Evolutionary conservation across 2,113 vertebrate genomes (phyloP).

Genomic region (Sander vitreus): DNA sequence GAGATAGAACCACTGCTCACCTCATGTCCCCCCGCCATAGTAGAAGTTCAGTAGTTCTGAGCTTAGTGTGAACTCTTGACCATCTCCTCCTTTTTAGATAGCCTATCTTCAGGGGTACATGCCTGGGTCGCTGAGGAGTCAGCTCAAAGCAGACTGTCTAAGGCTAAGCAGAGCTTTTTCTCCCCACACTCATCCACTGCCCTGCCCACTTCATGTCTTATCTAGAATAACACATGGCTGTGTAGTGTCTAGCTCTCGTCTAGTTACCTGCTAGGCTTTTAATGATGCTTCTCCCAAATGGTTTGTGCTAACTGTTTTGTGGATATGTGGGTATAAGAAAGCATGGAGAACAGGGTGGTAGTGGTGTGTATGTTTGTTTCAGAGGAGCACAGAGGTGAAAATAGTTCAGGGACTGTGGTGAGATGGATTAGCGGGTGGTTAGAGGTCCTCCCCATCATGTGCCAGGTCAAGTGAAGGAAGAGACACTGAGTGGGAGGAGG

Average conservation of each 20-base stretch:
- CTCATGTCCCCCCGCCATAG: slow-evolving; percentile 13
- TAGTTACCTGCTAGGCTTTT: slow-evolving; percentile 62
- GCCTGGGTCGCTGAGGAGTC: slow-evolving; percentile 65
- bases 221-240: slow-evolving; percentile 70
- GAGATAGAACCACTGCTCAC: slow-evolving; percentile 43
- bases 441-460: slow-evolving; percentile 24
- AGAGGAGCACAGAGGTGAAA: slow-evolving; percentile 28
- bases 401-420: slow-evolving; percentile 39
- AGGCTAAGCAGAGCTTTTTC: slow-evolving; percentile 36
- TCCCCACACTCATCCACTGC: slow-evolving; percentile 18
- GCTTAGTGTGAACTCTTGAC: slow-evolving; percentile 65
- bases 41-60: slow-evolving; percentile 47
- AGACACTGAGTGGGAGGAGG: slow-evolving; percentile 13
- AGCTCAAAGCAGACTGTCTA: slow-evolving; percentile 54
- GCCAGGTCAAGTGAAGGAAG: slow-evolving; percentile 30
- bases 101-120: slow-evolving; percentile 67
- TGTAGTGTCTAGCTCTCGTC: slow-evolving; percentile 49
- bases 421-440: slow-evolving; percentile 47
- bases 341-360: neutral
- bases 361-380: slow-evolving; percentile 41
- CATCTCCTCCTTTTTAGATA: slow-evolving; percentile 74
- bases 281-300: slow-evolving; percentile 46
- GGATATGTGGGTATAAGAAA: slow-evolving; percentile 28
- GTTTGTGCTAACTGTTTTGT: slow-evolving; percentile 17
- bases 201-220: slow-evolving; percentile 66